Percentiles rank a stretch among this genome's conserved stretches.
These are phyloP conservation scores for Falco peregrinus DNA, from an alignment of 2,797 vertebrate species.

Conservation along the genomic window DNA sequence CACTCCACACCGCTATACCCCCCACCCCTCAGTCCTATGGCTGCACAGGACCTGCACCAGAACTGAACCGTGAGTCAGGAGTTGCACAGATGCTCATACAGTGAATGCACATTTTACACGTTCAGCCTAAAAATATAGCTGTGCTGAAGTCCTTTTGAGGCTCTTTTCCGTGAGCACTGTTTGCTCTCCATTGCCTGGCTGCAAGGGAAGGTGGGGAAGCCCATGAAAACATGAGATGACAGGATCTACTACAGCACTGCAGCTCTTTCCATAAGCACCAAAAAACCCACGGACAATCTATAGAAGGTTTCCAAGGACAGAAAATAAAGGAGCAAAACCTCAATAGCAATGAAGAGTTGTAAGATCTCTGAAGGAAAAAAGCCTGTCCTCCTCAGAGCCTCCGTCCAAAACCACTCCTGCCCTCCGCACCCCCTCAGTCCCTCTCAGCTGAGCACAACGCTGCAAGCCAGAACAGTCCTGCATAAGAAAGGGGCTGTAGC, in stretches of 20 bases:
- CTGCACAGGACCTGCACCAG: background rate
- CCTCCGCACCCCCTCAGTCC: background rate
- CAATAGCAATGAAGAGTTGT: background rate
- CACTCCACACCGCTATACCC: background rate
- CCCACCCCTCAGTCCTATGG: background rate
- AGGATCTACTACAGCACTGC: background rate
- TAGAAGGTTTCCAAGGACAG: background rate
- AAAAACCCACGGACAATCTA: rapidly evolving
- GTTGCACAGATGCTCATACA: background rate
- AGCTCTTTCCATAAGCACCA: background rate
- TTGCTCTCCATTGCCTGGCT: background rate
- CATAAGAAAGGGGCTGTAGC: background rate
- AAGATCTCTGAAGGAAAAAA: background rate
- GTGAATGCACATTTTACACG: background rate
- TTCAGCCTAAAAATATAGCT: background rate
- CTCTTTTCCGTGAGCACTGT: background rate
- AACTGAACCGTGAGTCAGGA: background rate
- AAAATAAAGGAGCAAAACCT: background rate
- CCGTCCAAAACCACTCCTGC: background rate
- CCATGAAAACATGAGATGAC: background rate
- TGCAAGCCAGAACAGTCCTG: background rate
- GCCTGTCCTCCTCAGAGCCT: background rate
- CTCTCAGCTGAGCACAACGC: background rate
- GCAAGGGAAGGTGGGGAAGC: background rate
- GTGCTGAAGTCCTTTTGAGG: background rate